Percentiles rank a stretch among this genome's conserved stretches.
These are phyloP conservation scores for Astyanax mexicanus DNA, from an alignment of 2,797 vertebrate species.

Conservation along the genomic window DNA sequence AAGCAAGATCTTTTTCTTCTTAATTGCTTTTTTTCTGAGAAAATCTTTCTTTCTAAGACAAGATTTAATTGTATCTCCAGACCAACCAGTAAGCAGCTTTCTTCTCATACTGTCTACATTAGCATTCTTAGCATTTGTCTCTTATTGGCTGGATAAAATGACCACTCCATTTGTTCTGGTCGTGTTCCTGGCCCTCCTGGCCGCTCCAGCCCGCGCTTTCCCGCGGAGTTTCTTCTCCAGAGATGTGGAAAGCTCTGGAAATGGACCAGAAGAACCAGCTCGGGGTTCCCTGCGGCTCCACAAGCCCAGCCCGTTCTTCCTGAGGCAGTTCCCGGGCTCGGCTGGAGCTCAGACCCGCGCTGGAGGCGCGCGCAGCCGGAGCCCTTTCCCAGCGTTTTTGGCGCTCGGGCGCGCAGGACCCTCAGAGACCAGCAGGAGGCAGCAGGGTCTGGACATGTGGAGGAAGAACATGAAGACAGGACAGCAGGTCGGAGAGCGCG, in stretches of 20 bases:
- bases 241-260: constrained; percentile 74
- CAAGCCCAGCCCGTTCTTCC: constrained; percentile 64
- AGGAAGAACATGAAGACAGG: constrained; percentile 72
- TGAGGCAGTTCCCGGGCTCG: constrained; percentile 63
- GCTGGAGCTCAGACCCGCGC: constrained; percentile 57
- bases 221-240: constrained; percentile 59
- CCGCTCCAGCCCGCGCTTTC: constrained; percentile 54
- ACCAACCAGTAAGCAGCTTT: background rate
- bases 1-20: no score
- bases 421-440: constrained; percentile 63
- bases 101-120: background rate
- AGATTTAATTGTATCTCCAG: background rate
- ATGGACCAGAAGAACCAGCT: constrained; percentile 63
- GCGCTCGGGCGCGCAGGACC: constrained; percentile 70
- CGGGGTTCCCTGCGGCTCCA: constrained; percentile 73
- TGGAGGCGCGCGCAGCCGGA: constrained; percentile 49
- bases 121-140: background rate
- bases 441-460: constrained; percentile 79
- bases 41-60: background rate
- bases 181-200: constrained; percentile 55
- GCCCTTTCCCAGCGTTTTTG: constrained; percentile 76
- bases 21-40: constrained; percentile 10
- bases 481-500: constrained; percentile 56
- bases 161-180: constrained; percentile 48
- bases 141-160: constrained; percentile 62